Evolutionary conservation across 2,113 vertebrate species (phyloP).

Genomic region (Tachycineta bicolor): DNA sequence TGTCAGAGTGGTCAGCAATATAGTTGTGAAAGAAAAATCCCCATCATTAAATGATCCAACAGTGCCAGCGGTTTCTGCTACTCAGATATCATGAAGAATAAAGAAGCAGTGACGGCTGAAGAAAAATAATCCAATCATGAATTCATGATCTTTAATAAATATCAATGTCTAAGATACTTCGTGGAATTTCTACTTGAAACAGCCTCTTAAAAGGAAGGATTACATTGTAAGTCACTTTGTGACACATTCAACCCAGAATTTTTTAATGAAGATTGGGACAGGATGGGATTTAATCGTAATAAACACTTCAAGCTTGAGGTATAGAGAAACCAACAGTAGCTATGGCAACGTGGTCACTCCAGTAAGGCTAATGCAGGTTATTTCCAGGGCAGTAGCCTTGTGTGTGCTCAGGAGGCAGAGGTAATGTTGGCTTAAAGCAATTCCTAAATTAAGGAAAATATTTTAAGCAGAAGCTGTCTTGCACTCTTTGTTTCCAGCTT

Average conservation of each 20-base stretch:
- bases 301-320: slow-evolving; percentile 71
- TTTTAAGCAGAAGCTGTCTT: slow-evolving; percentile 32
- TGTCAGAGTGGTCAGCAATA: background rate
- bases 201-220: background rate
- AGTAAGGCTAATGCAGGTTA: slow-evolving; percentile 74
- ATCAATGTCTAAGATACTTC: background rate
- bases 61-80: background rate
- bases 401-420: slow-evolving; percentile 76
- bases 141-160: slow-evolving; percentile 20
- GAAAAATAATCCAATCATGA: background rate
- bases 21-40: background rate
- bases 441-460: slow-evolving; percentile 59
- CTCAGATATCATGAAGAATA: background rate
- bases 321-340: slow-evolving; percentile 71
- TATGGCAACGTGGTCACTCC: slow-evolving; percentile 80
- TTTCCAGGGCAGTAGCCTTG: slow-evolving; percentile 76
- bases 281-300: slow-evolving; percentile 52
- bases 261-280: background rate
- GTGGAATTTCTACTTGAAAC: background rate
- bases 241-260: background rate
- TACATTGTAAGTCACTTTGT: background rate
- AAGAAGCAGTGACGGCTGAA: background rate
- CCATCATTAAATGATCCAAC: background rate
- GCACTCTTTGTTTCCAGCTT: slow-evolving; percentile 26
- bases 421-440: slow-evolving; percentile 74